Evolutionary conservation across 2,888 invertebrate genomes (phyloP), one percentile per base, ranked within the genome.

Genomic region (Synanthedon vespiformis): DNA sequence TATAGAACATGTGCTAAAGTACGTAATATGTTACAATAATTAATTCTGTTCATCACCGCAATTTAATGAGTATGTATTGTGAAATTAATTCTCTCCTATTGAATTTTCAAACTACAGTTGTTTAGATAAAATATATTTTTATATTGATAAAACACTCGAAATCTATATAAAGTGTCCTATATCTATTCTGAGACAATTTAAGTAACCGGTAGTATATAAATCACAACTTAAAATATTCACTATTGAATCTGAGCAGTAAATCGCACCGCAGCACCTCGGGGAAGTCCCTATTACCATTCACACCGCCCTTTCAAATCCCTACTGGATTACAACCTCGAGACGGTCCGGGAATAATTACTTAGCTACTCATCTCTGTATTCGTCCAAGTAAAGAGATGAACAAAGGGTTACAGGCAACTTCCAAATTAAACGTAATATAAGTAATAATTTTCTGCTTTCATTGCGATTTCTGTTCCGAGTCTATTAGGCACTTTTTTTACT

Each of bases 171-270:
- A 8, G 10, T 34, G 10, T 34, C 10, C 1, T 34, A 34, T 53
- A 52, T n/a, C n/a, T n/a, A n/a, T 51, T 50, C 56, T 51, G 62
- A 68, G 64, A 63, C 34, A 69, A 60, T 68, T 64, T 55, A 64
- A 67, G 68, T 65, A 74, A 68, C 69, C 65, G 68, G 64, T 68
- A 61, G 61, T 65, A 65, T 72, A 82, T 84, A 83, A 83, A 83
- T 84, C 78, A 79, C 68, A 60, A 72, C 74, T 77, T 86, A 80
- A 85, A 85, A 83, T 85, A 85, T 86, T 87, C 86, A 84, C 74
- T 83, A 85, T 86, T 83, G 83, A 85, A 84, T 82, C 78, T 80
- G 78, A 77, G 82, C 80, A 75, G 82, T 85, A 87, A 87, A 85
- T 86, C 83, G 84, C 78, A 82, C 80, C 85, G 74, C 83, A 80